Base-by-base conservation (phyloP, 2,888 invertebrate species). In the Polymixis lichenea region DNA sequence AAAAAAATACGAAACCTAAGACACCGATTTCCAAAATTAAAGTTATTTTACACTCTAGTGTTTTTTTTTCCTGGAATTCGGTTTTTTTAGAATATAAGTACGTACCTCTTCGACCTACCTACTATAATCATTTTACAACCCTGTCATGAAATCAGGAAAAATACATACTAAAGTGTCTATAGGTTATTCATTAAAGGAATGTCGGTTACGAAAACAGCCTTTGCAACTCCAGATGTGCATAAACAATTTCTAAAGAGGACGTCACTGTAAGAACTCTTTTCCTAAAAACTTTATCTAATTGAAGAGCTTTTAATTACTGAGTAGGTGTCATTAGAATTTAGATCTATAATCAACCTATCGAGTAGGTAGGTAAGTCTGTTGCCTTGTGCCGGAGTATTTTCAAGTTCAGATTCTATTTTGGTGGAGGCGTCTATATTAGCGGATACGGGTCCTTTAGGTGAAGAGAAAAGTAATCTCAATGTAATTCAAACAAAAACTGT, bases 161-260 rank as follows among this genome's bases (percentile, higher is more conserved):
- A 46, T 46, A 46, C 11, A 13, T 15, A 49, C 25, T 43, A 32
- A 43, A n/a, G n/a, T 43, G 15, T 61, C 13, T 55, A 51, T 28
- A 32, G 32, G 32, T 82, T 56, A 61, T 17, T 53, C 43, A 25
- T 43, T 60, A 6, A 46, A 73, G 56, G 64, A 73, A 65, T 58
- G 43, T 70, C 8, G 43, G 38, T 69, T 68, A 32, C 67, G 46
- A 82, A 80, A 82, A 71, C 60, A 11, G 25, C 46, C 11, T 71
- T 49, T 19, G 61, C 56, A 74, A 68, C 19, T 71, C n/a, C 51
- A 43, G 32, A 74, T 83, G 82, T 71, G 78, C 83, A 82, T 77
- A 73, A 82, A 51, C 53, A 53, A 53, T 73, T 71, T 71, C 65
- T 53, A 69, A 81, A 68, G 64, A 62, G 65, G 81, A 62, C 56